phyloP scores from a whole-genome alignment of 2,113 vertebrate genomes.

The Corythaeola cristata region DNA sequence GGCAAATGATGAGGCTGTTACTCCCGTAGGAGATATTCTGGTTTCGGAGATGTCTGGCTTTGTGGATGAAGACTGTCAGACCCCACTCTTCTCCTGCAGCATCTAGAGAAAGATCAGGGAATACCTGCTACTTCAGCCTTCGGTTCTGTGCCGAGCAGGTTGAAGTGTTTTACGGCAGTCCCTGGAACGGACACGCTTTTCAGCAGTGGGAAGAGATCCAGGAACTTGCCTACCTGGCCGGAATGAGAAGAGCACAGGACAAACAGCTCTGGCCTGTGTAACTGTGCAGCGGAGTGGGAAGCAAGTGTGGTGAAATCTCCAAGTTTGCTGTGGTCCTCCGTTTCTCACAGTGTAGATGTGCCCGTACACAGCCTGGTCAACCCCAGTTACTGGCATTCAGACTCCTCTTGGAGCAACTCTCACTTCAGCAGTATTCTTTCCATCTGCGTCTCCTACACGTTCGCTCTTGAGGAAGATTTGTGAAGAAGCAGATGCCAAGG shows the following conservation, averaged over 20 bases:
- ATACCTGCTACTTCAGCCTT: background rate
- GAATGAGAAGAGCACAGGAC: background rate
- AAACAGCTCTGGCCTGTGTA: background rate
- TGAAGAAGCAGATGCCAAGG: background rate
- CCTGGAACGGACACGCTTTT: background rate
- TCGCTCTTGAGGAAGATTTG: background rate
- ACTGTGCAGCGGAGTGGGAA: background rate
- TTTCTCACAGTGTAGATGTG: background rate
- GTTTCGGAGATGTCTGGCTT: background rate
- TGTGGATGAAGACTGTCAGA: background rate
- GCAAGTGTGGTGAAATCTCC: background rate
- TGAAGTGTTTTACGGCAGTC: background rate
- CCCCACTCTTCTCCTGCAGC: background rate
- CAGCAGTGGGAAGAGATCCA: background rate
- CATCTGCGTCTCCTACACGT: background rate
- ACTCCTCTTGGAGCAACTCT: background rate
- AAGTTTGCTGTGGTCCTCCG: background rate
- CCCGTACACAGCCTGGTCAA: background rate
- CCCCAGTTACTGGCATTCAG: background rate
- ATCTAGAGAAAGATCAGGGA: background rate
- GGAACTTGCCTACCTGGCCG: background rate
- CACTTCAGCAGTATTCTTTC: background rate
- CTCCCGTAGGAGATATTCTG: background rate
- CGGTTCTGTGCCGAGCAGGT: background rate
- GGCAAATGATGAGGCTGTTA: background rate